Evolutionary conservation across 1,140 invertebrate species (phyloP).

Genomic region (Megathymus violae): DNA sequence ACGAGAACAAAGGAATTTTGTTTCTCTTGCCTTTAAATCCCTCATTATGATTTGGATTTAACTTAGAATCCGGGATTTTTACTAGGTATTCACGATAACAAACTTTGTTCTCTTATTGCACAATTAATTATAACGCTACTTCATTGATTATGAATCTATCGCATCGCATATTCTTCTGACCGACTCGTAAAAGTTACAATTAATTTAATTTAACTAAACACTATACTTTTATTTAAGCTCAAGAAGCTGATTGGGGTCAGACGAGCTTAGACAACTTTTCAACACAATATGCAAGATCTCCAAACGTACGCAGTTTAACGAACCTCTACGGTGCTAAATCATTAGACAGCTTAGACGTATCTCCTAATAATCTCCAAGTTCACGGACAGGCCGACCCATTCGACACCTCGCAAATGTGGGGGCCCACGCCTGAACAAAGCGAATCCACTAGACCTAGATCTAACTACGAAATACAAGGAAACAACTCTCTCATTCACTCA

Average conservation of each 20-base stretch:
- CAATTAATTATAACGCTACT: too few relatives aligned
- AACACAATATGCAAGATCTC: constrained; percentile 44
- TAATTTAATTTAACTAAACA: constrained; percentile 14
- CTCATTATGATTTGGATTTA: too few relatives aligned
- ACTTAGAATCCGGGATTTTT: too few relatives aligned
- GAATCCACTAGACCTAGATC: constrained; percentile 53
- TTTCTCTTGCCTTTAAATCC: too few relatives aligned
- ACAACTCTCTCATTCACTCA: constrained; percentile 35
- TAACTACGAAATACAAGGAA: constrained; percentile 56
- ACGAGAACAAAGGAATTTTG: too few relatives aligned
- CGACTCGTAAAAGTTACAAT: too few relatives aligned
- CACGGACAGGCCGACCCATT: constrained; percentile 56
- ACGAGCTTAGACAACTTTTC: constrained; percentile 70
- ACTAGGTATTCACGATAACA: too few relatives aligned
- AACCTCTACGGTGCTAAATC: constrained; percentile 73
- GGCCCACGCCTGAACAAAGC: constrained; percentile 34
- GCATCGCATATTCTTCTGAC: too few relatives aligned
- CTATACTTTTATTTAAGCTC: constrained; percentile 45
- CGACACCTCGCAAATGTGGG: constrained; percentile 63
- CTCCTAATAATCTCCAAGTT: constrained; percentile 27
- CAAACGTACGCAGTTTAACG: constrained; percentile 40
- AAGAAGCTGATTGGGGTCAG: constrained; percentile 64
- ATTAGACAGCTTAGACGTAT: constrained; percentile 57
- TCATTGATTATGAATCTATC: constrained; percentile 19
- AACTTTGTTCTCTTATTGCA: too few relatives aligned